Conservation (phyloP, 2,888 invertebrate genomes). For the Callyntrura sp. region DNA sequence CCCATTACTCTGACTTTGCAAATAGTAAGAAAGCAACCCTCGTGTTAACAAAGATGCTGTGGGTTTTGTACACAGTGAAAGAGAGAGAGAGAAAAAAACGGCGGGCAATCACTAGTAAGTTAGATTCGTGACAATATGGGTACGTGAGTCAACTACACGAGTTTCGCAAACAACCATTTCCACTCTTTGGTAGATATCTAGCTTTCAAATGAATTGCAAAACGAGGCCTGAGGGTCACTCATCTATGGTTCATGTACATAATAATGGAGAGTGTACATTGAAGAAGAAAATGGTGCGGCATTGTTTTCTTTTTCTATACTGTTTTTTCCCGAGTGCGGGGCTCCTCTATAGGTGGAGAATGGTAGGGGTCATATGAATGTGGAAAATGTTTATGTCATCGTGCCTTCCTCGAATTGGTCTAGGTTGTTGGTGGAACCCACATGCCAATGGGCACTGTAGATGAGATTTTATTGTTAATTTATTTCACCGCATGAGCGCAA, state of each 20-base stretch:
- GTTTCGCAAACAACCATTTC: slow-evolving; percentile 19
- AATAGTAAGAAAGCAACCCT: too few species aligned
- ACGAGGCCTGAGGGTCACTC: slow-evolving; percentile 53
- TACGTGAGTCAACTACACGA: slow-evolving; percentile 5
- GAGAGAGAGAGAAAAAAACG: too few species aligned
- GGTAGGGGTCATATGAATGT: neutral
- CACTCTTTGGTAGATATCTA: neutral
- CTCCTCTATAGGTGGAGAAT: neutral
- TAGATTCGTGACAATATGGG: slow-evolving; percentile 28
- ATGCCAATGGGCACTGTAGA: slow-evolving; percentile 70
- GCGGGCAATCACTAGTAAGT: slow-evolving; percentile 16
- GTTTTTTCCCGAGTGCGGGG: too few species aligned
- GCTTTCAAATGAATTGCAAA: slow-evolving; percentile 70
- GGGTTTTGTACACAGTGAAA: too few species aligned
- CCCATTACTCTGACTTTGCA: too few species aligned
- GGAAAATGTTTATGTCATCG: slow-evolving; percentile 62
- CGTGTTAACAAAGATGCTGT: too few species aligned
- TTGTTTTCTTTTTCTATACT: slow-evolving; percentile 25
- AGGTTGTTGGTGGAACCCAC: slow-evolving; percentile 51
- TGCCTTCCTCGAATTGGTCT: slow-evolving; percentile 50
- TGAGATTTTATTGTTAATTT: slow-evolving; percentile 76
- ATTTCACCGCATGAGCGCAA: slow-evolving; percentile 73
- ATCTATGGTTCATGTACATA: neutral
- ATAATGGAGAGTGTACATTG: neutral
- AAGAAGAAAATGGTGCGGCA: neutral